A percentile compares a stretch with the other conserved stretches of the same genome.
These are phyloP conservation scores for Aselliscus stoliczkanus DNA, from an alignment of 2,797 vertebrate genomes.

Conservation along the genomic window DNA sequence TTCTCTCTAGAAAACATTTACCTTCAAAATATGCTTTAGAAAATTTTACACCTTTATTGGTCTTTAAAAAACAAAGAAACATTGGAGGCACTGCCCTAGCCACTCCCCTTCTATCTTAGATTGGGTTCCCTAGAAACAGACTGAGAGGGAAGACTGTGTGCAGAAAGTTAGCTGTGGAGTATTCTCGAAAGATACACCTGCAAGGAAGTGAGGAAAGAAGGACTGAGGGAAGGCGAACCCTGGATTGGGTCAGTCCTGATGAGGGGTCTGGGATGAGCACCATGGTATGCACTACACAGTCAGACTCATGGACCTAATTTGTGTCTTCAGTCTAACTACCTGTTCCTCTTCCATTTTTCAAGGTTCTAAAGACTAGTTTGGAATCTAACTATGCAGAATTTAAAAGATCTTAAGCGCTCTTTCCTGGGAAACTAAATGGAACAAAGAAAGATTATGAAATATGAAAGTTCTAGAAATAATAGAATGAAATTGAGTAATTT, in stretches of 20 bases:
- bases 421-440: neutral
- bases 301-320: neutral
- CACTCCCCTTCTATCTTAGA: neutral
- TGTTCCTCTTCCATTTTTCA: neutral
- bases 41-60: neutral
- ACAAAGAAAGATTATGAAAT: conserved; percentile 31
- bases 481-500: neutral
- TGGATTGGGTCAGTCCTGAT: neutral
- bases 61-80: neutral
- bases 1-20: neutral
- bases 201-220: neutral
- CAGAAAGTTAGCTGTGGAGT: neutral
- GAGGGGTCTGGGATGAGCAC: neutral
- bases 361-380: neutral
- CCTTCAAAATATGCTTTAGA: neutral
- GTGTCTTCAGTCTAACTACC: neutral
- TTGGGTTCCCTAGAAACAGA: neutral
- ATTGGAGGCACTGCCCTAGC: neutral
- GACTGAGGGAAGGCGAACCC: neutral
- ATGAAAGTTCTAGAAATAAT: conserved; percentile 45
- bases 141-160: neutral
- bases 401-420: neutral
- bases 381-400: conserved; percentile 6
- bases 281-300: neutral
- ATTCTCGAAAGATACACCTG: neutral